These are phyloP conservation scores for Protobothrops flavoviridis DNA, from an alignment of 2,113 vertebrate genomes.

Conservation along the genomic window DNA sequence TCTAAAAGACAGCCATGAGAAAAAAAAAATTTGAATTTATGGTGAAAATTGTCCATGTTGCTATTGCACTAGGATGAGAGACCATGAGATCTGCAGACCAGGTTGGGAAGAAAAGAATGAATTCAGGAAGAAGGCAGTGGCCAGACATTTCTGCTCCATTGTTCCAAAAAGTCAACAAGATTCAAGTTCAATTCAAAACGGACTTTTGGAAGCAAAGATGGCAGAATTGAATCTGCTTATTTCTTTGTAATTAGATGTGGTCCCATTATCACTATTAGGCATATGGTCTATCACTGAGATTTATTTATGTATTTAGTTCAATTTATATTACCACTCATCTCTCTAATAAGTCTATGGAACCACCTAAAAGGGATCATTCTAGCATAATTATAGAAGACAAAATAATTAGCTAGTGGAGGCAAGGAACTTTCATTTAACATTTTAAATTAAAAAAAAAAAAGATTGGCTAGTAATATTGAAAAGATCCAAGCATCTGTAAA, in stretches of 20 bases:
- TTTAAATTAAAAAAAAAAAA: not conserved
- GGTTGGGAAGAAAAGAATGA: not conserved
- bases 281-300: not conserved
- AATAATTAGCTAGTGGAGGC: not conserved
- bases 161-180: not conserved
- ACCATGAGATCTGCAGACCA: not conserved
- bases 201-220: not conserved
- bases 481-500: not conserved
- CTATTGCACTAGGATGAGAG: not conserved
- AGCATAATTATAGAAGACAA: not conserved
- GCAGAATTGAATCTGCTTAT: not conserved
- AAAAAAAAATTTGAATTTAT: not conserved
- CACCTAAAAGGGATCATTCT: not conserved
- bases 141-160: not conserved
- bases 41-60: not conserved
- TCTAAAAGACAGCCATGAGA: not conserved
- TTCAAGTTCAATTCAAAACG: not conserved
- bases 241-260: not conserved
- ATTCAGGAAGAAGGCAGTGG: not conserved
- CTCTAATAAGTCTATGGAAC: not conserved
- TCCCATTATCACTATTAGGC: not conserved
- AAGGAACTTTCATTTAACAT: not conserved
- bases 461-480: not conserved
- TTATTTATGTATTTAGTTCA: not conserved
- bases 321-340: not conserved